Evolutionary conservation across 2,888 invertebrate species (phyloP).

Genomic region (Eilema sororculum): DNA sequence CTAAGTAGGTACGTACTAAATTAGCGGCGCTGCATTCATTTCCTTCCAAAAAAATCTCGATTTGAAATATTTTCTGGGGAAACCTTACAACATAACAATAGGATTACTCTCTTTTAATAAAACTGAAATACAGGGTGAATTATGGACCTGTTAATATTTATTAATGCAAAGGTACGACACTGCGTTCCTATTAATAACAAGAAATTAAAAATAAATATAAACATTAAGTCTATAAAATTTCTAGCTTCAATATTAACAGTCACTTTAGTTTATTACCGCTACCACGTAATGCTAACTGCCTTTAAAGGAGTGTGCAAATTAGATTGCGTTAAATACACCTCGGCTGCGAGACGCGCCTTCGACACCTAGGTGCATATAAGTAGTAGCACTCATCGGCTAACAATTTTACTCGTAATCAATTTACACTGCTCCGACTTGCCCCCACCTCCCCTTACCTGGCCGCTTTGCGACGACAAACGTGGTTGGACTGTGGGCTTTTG

Average conservation of each 20-base stretch:
- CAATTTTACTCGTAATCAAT: constrained; percentile 82
- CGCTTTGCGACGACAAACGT: constrained; percentile 49
- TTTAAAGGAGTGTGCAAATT: constrained; percentile 69
- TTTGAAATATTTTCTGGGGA: neutral
- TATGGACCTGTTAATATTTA: neutral
- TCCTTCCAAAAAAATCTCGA: neutral
- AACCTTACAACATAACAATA: neutral
- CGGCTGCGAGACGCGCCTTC: constrained; percentile 20
- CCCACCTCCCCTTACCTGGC: constrained; percentile 55
- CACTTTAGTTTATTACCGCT: constrained; percentile 56
- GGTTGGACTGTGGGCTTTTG: constrained; percentile 40
- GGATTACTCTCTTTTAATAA: neutral
- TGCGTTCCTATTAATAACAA: too few species aligned
- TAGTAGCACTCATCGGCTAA: constrained; percentile 71
- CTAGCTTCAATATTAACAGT: constrained; percentile 27
- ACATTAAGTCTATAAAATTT: neutral
- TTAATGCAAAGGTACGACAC: too few species aligned
- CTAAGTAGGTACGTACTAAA: neutral
- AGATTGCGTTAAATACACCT: constrained; percentile 65
- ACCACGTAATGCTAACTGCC: constrained; percentile 28
- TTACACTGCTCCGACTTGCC: constrained; percentile 67
- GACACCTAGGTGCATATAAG: constrained; percentile 75
- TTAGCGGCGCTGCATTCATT: neutral
- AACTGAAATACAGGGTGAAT: neutral
- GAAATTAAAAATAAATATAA: neutral